Evolutionary conservation across 2,113 vertebrate genomes (phyloP).

Genomic region (Scomber scombrus): DNA sequence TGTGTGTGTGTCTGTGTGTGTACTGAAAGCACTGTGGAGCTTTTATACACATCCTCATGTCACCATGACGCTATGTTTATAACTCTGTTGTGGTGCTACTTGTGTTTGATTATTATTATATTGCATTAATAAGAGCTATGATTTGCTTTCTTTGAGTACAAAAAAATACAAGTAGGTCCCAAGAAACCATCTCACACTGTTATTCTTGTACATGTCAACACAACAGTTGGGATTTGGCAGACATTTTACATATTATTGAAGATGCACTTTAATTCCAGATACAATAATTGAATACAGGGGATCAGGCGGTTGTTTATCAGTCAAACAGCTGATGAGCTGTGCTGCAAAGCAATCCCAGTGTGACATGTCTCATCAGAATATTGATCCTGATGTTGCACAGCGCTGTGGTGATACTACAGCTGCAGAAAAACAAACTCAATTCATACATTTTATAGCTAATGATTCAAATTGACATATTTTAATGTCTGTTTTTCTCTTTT

Average conservation of each 20-base stretch:
- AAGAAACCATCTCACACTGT: not conserved
- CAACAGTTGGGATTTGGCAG: not conserved
- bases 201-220: not conserved
- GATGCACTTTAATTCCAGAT: not conserved
- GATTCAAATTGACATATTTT: not conserved
- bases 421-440: not conserved
- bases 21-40: too few relatives aligned
- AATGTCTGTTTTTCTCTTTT: not conserved
- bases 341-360: not conserved
- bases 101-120: not conserved
- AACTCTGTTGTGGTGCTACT: not conserved
- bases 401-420: not conserved
- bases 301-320: slow-evolving; percentile 1
- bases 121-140: not conserved
- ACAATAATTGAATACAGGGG: not conserved
- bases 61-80: not conserved
- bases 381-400: slow-evolving; percentile 13
- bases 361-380: slow-evolving; percentile 6
- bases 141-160: not conserved
- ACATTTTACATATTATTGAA: not conserved
- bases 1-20: not conserved
- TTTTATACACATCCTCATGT: not conserved
- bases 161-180: not conserved
- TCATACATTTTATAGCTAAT: not conserved
- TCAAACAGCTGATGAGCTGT: slow-evolving; percentile 2